phyloP scores from a whole-genome alignment of 2,888 invertebrate genomes.

The Nyleta sp. region DNA sequence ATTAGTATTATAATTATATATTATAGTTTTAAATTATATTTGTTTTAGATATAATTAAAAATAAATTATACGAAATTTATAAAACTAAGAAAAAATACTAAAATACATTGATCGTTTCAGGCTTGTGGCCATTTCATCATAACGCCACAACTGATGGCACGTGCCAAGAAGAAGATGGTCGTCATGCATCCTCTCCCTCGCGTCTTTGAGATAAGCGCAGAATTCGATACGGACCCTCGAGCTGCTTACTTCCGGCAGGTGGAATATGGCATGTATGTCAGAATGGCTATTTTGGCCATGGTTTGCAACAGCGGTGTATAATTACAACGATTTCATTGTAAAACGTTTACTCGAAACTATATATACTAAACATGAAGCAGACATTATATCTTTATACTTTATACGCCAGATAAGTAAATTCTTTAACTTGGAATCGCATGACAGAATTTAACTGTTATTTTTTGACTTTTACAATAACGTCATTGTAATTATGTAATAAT shows the following conservation, averaged over 20 bases:
- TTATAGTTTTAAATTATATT: no score
- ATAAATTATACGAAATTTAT: neutral
- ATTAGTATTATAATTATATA: no score
- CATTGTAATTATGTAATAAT: no score
- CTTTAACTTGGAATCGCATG: no score
- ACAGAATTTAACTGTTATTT: no score
- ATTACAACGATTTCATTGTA: neutral
- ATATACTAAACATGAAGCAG: no score
- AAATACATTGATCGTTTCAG: slow-evolving; percentile 82
- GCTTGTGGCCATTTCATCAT: slow-evolving; percentile 94
- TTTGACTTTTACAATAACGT: no score
- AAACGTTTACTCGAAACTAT: neutral
- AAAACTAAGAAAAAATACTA: neutral
- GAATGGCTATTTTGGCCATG: slow-evolving; percentile 98
- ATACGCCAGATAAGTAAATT: no score
- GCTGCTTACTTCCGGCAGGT: slow-evolving; percentile 99
- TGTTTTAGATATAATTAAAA: no score
- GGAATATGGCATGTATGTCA: slow-evolving; percentile 98
- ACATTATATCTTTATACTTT: no score
- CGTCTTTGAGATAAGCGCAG: slow-evolving; percentile 96
- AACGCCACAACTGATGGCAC: slow-evolving; percentile 97
- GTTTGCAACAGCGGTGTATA: slow-evolving; percentile 86
- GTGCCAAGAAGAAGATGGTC: slow-evolving; percentile 96
- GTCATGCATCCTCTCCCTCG: slow-evolving; percentile 99
- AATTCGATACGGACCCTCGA: slow-evolving; percentile 97